Base-by-base conservation (phyloP, 2,113 vertebrate genomes). In the Thamnaconus septentrionalis region DNA sequence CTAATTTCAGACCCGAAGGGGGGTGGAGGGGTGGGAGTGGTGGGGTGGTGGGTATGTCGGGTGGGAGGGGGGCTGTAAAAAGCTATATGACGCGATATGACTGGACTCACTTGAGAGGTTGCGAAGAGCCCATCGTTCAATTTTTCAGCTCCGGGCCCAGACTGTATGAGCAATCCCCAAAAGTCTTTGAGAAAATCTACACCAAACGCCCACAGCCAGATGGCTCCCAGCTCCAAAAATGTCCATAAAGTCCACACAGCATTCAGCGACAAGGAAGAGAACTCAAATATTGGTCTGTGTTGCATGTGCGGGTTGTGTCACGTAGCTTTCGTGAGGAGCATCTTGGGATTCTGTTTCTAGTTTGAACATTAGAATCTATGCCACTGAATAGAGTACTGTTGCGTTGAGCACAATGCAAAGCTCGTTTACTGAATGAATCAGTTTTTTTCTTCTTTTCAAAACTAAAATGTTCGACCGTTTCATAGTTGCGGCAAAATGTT, bases 101-200 rank as follows among this genome's bases (percentile, higher is more conserved):
- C 66, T 75, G 81, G 72, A 80, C 60, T 48, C 65, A 56, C 64
- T 72, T 47, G 53, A 63, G 66, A 63, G 66, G 58, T 55, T 8
- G 56, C 66, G n/a, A 56, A 66, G 79, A 40, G 81, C 76, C 67
- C 66, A 85, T 88, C 77, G 83, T 79, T 81, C 76, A 73, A 47
- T 71, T 84, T 59, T 72, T 65, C 75, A 48, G 42, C 48, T 45
- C 63, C 56, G 59, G 73, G 59, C 61, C 18, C 50, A 6, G 64
- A 69, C 53, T 59, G 64, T 66, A 57, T 51, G 61, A 79, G 59
- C 74, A 61, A 76, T 64, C 54, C 75, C 75, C 56, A 48, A 69
- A 71, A 41, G 53, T 65, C 62, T 72, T 79, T 58, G 57, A 78
- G 61, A 76, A 74, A 80, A 84, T 75, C 78, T 69, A 81, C 83